Evolutionary conservation across 2,888 invertebrate genomes (phyloP).

Genomic region (Eristalinus aeneus): DNA sequence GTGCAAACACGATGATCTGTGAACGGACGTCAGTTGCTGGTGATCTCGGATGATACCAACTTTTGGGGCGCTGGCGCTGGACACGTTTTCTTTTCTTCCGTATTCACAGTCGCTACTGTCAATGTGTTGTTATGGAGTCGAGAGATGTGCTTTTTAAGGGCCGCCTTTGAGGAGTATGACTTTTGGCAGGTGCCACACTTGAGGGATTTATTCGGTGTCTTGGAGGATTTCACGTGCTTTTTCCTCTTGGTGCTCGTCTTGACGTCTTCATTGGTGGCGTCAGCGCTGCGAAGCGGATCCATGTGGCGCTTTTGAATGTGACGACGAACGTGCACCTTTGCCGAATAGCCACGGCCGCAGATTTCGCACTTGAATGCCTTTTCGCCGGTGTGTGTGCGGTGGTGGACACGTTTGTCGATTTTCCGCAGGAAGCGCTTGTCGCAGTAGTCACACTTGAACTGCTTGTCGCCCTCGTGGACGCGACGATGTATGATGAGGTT

Average conservation of each 20-base stretch:
- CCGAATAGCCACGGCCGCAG: conserved; percentile 77
- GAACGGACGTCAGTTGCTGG: not conserved
- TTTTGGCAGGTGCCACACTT: conserved; percentile 42
- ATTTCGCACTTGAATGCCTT: conserved; percentile 77
- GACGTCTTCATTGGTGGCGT: not conserved
- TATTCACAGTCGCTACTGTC: not conserved
- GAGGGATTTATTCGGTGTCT: conserved; percentile 22
- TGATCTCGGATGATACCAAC: not conserved
- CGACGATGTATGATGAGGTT: conserved; percentile 78
- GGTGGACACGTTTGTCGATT: conserved; percentile 78
- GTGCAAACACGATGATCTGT: not conserved
- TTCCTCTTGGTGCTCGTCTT: not conserved
- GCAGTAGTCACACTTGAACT: conserved; percentile 77
- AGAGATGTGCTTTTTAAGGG: conserved; percentile 34
- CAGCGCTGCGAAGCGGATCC: conserved; percentile 12
- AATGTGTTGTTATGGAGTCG: conserved; percentile 10
- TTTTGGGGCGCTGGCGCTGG: not conserved
- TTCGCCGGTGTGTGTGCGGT: conserved; percentile 78
- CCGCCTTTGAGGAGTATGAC: conserved; percentile 30
- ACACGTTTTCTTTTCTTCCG: not conserved
- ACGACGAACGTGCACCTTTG: conserved; percentile 76
- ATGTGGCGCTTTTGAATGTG: conserved; percentile 77
- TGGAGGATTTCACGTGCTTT: not conserved
- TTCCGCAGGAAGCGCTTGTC: conserved; percentile 78
- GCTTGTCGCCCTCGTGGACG: conserved; percentile 77